phyloP scores from a whole-genome alignment of 2,888 invertebrate genomes.

The Phyllotreta striolata region DNA sequence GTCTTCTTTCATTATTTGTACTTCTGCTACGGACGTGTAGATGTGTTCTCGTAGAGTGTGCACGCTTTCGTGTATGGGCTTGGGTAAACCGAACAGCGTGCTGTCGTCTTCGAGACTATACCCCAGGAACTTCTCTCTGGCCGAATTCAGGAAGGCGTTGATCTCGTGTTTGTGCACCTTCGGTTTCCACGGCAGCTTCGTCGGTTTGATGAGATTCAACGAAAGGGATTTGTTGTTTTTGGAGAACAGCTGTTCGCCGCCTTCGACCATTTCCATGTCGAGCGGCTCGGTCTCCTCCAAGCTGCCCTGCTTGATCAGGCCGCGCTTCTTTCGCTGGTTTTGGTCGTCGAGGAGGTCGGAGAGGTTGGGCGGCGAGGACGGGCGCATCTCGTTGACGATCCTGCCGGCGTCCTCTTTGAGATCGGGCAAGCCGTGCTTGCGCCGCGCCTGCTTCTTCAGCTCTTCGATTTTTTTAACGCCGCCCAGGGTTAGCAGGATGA shows the following conservation, averaged over 20 bases:
- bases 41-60: slow-evolving; percentile 89
- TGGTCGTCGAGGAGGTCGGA: slow-evolving; percentile 90
- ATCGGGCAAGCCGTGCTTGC: slow-evolving; percentile 75
- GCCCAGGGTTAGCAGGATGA: slow-evolving; percentile 89
- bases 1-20: slow-evolving; percentile 90
- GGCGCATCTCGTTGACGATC: slow-evolving; percentile 92
- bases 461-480: slow-evolving; percentile 86
- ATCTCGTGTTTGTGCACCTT: slow-evolving; percentile 95
- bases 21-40: slow-evolving; percentile 91
- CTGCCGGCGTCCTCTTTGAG: slow-evolving; percentile 93
- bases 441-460: slow-evolving; percentile 75
- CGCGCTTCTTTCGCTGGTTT: slow-evolving; percentile 78
- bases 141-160: slow-evolving; percentile 89
- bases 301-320: slow-evolving; percentile 91
- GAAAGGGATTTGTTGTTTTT: slow-evolving; percentile 59
- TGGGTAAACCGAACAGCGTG: slow-evolving; percentile 93
- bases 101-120: slow-evolving; percentile 88
- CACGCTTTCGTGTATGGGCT: slow-evolving; percentile 96
- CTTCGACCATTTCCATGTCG: slow-evolving; percentile 70
- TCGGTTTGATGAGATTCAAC: slow-evolving; percentile 41
- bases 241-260: slow-evolving; percentile 63
- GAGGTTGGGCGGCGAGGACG: slow-evolving; percentile 93
- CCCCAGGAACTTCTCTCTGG: slow-evolving; percentile 94
- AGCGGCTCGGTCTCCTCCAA: slow-evolving; percentile 79
- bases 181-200: slow-evolving; percentile 88